A percentile compares a stretch with the other conserved stretches of the same genome.
phyloP scores from a whole-genome alignment of 2,888 invertebrate species.

The Amphiduros pacificus region DNA sequence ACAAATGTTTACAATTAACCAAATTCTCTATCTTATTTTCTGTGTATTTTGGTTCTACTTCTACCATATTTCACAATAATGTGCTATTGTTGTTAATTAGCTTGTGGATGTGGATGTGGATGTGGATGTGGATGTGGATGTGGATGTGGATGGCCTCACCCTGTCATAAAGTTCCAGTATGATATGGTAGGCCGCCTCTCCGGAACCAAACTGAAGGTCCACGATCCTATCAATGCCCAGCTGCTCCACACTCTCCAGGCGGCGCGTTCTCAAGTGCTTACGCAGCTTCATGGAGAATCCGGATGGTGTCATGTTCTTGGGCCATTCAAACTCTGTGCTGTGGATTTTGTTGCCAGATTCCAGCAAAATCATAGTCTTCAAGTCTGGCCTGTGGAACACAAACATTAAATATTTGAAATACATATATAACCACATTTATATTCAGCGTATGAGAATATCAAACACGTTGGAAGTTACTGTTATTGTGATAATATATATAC shows the following conservation, averaged over 20 bases:
- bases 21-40: too few species aligned
- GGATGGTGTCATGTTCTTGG: slow-evolving; percentile 91
- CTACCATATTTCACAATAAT: too few species aligned
- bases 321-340: slow-evolving; percentile 96
- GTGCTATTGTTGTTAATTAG: too few species aligned
- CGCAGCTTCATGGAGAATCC: slow-evolving; percentile 98
- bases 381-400: slow-evolving; percentile 69
- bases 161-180: slow-evolving; percentile 91
- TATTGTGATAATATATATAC: too few species aligned
- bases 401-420: slow-evolving; percentile 58
- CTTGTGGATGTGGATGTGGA: too few species aligned
- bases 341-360: slow-evolving; percentile 95
- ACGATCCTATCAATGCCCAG: slow-evolving; percentile 92
- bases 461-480: too few species aligned
- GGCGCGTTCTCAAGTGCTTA: slow-evolving; percentile 94
- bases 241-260: slow-evolving; percentile 83
- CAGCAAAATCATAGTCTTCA: slow-evolving; percentile 83
- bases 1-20: too few species aligned
- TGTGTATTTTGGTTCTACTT: too few species aligned
- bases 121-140: too few species aligned
- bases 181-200: slow-evolving; percentile 91
- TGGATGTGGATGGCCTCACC: slow-evolving; percentile 50
- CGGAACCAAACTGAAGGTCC: slow-evolving; percentile 89
- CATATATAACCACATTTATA: too few species aligned
- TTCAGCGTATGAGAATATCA: too few species aligned